A percentile compares a stretch with the other conserved stretches of the same genome.
Evolutionary conservation across 1,140 invertebrate genomes (phyloP).

Genomic region (Neuroterus valhalla): DNA sequence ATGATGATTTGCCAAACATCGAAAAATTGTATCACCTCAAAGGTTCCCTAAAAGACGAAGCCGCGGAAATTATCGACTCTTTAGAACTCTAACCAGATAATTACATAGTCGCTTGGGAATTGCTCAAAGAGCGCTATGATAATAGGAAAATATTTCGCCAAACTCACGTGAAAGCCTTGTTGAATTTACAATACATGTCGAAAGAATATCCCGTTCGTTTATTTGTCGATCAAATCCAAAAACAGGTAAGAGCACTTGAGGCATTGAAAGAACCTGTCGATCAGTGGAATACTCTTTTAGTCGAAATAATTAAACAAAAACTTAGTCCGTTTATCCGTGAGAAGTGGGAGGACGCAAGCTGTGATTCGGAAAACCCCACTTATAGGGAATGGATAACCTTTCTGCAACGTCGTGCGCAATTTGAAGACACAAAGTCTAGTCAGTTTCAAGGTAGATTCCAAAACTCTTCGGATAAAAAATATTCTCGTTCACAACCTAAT

Average conservation of each 20-base stretch:
- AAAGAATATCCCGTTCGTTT: slow-evolving; percentile 33
- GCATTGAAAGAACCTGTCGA: slow-evolving; percentile 39
- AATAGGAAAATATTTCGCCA: slow-evolving; percentile 58
- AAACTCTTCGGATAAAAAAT: background rate
- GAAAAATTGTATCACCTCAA: slow-evolving; percentile 59
- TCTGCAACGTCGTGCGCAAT: background rate
- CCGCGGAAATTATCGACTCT: slow-evolving; percentile 49
- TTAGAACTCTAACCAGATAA: slow-evolving; percentile 58
- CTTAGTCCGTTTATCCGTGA: slow-evolving; percentile 37
- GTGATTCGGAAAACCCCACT: background rate
- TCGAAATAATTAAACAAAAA: slow-evolving; percentile 42
- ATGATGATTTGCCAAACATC: slow-evolving; percentile 41
- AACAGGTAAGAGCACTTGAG: slow-evolving; percentile 42
- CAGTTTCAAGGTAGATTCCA: background rate
- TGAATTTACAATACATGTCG: slow-evolving; percentile 34
- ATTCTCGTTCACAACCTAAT: no score
- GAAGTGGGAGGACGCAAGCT: slow-evolving; percentile 41
- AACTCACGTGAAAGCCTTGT: slow-evolving; percentile 37
- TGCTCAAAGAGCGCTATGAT: slow-evolving; percentile 60
- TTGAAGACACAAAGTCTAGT: slow-evolving; percentile 9
- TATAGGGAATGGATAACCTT: background rate
- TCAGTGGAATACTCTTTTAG: slow-evolving; percentile 44
- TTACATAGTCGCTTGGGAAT: slow-evolving; percentile 58
- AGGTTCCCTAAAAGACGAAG: slow-evolving; percentile 51
- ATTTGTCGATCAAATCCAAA: slow-evolving; percentile 38